Evolutionary conservation across 2,113 vertebrate species (phyloP).

Genomic region (Mohoua ochrocephala): DNA sequence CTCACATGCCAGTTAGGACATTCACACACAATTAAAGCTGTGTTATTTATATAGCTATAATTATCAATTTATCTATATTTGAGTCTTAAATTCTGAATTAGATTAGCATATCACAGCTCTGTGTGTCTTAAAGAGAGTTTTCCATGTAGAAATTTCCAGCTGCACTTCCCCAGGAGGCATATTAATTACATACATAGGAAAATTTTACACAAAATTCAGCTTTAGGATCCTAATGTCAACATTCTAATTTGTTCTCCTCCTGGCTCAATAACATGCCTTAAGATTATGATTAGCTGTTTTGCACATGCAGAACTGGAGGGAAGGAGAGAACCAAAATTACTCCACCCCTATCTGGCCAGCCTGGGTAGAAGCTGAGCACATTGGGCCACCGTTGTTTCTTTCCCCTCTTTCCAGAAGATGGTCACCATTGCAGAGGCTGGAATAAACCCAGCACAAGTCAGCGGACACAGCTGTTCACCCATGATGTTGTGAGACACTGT

Average conservation of each 20-base stretch:
- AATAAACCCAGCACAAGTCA: not conserved
- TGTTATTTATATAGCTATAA: slow-evolving; percentile 6
- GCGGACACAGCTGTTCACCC: not conserved
- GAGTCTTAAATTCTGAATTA: not conserved
- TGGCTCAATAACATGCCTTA: not conserved
- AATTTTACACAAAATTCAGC: not conserved
- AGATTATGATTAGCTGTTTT: not conserved
- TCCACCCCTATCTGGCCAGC: not conserved
- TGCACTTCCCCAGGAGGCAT: not conserved
- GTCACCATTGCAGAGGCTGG: not conserved
- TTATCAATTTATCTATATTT: not conserved
- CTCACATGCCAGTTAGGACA: not conserved
- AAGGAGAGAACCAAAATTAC: not conserved
- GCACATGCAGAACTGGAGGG: not conserved
- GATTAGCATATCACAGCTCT: not conserved
- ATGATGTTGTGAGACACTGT: accelerated
- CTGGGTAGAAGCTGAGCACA: not conserved
- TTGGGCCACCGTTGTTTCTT: not conserved
- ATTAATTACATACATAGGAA: not conserved
- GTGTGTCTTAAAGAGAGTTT: not conserved
- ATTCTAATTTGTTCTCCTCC: not conserved
- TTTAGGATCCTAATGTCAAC: not conserved
- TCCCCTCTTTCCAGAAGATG: not conserved
- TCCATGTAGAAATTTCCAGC: not conserved
- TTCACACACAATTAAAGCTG: not conserved